Evolutionary conservation across 2,113 vertebrate species (phyloP), one percentile per base, ranked within the genome.

Genomic region (Chloebia gouldiae): DNA sequence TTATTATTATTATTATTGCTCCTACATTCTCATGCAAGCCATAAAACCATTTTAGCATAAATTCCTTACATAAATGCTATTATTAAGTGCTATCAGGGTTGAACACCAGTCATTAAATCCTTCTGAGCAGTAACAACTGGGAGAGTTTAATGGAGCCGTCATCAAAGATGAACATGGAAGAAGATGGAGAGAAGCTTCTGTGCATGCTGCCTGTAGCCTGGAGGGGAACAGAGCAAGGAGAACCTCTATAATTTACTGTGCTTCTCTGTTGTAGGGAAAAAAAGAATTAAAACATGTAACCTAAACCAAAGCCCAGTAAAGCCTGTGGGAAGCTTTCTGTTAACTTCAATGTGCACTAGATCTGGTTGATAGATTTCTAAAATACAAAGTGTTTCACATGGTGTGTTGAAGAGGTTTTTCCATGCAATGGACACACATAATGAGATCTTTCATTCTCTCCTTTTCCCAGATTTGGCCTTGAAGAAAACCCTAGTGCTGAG

Each of bases 291-390:
- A 97, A 90, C 68, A 63, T 42, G 66, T 76, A 93, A 90, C 93
- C 79, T 96, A 90, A 87, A 85, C 94, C 71, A 93, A 95, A 96
- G 87, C 86, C 87, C 51, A n/a, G 54, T 85, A 88, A 94, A 94
- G 23, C 64, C 95, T 86, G 88, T 94, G 82, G 92, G 95, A 93
- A 78, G 72, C 51, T 95, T 93, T 92, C 96, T 95, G 92, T 85
- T 95, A 96, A 94, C 82, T 86, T 96, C 95, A 94, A 63, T 88
- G 88, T 57, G 68, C 71, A 10, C 71, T 93, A 88, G 68, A 93
- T 86, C 75, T 86, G 47, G 71, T 73, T 92, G 76, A 86, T 88
- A 92, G 87, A 94, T 95, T 96, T 96, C 72, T 91, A 78, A 95
- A 92, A 94, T 54, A 90, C 40, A 95, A 95, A 96, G 79, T 49